Base-by-base conservation (phyloP, 2,797 vertebrate species). In the Pseudochirops corinnae region DNA sequence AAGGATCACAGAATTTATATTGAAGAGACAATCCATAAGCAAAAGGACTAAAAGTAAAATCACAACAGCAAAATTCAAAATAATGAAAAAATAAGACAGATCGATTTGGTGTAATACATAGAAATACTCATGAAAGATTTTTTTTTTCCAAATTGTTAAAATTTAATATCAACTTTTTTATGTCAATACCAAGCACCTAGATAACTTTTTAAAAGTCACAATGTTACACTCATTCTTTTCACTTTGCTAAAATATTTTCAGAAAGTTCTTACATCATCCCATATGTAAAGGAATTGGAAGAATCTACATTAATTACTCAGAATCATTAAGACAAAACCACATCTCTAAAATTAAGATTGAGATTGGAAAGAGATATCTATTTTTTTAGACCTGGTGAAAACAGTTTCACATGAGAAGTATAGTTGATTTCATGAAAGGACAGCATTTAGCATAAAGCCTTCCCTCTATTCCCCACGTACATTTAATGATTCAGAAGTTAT, bases 401-500 rank as follows among this genome's bases (percentile, higher is more conserved):
- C 0, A 2, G 14, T 26, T 33, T 5, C 4, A 13, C 29, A 6
- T 0, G 29, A 90, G 0, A 57, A 31, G 16, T 9, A 53, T 7
- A 26, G 52, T 29, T 11, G 4, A 55, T 0, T 0, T 1, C 33
- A 39, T 9, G 0, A 26, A 90, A 82, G 74, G 39, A 24, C 5
- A 9, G 0, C 16, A 5, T 33, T 21, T 33, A 10, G 14, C 0
- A 3, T 14, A n/a, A 4, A 29, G 12, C 31, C 0, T 29, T 6
- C 11, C 1, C 5, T 1, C 11, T 0, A 39, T 28, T 33, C 6
- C 57, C 29, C 56, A 29, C 3, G 1, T 1, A 10, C 53, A 56
- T 16, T 18, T 31, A 39, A 87, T 87, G 21, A 87, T 87, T 87
- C 3, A 87, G 1, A 55, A 0, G 0, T 11, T 21, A 26, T 3